phyloP scores from a whole-genome alignment of 2,113 vertebrate genomes.

The Hippocampus abdominalis region DNA sequence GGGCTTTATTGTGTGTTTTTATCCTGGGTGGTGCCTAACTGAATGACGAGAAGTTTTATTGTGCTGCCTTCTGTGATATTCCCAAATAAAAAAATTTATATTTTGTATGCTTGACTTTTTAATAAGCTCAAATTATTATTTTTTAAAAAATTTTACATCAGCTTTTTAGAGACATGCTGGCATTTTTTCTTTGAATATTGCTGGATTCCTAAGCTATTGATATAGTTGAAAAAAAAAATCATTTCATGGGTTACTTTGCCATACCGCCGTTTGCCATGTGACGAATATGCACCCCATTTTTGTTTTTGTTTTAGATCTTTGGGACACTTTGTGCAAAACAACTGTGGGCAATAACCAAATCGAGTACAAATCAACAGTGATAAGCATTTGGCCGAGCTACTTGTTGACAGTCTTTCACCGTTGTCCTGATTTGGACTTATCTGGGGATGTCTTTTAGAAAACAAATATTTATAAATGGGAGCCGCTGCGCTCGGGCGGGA shows the following conservation, averaged over 20 bases:
- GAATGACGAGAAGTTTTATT: no score
- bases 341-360: background rate
- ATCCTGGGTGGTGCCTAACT: no score
- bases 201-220: background rate
- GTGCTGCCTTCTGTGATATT: no score
- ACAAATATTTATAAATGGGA: conserved; percentile 69
- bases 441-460: conserved; percentile 63
- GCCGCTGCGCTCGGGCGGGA: conserved; percentile 48
- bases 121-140: no score
- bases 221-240: background rate
- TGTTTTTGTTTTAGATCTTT: background rate
- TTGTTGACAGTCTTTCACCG: conserved; percentile 63
- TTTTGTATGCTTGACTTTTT: no score
- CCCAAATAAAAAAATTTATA: no score
- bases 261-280: background rate
- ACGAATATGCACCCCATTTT: background rate
- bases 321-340: background rate
- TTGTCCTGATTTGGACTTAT: conserved; percentile 42
- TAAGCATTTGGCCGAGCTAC: conserved; percentile 42
- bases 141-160: no score
- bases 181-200: background rate
- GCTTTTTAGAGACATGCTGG: background rate
- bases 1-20: no score
- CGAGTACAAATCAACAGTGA: background rate
- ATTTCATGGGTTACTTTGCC: background rate